These are phyloP conservation scores for Vesta saturnalis DNA, from an alignment of 2,888 invertebrate species.

Conservation along the genomic window DNA sequence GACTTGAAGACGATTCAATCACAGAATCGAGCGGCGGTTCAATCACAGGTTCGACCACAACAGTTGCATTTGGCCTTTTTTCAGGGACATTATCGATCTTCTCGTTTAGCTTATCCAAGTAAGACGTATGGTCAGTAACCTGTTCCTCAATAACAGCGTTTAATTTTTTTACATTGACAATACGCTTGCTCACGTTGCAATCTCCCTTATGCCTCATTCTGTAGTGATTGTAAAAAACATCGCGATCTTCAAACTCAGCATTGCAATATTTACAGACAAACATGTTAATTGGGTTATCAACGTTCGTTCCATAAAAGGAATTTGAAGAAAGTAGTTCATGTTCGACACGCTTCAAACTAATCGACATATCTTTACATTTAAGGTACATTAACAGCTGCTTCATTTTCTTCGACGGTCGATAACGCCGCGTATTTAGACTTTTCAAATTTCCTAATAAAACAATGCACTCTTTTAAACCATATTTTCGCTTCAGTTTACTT, in stretches of 20 bases:
- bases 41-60: too few relatives aligned
- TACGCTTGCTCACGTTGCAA: too few relatives aligned
- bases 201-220: neutral
- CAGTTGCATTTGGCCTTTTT: too few relatives aligned
- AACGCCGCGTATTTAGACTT: neutral
- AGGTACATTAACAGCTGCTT: neutral
- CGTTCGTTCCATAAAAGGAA: conserved; percentile 16
- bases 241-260: conserved; percentile 18
- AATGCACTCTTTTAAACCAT: neutral
- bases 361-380: neutral
- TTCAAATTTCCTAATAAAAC: conserved; percentile 14
- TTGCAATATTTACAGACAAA: conserved; percentile 34
- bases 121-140: too few relatives aligned
- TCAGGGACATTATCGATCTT: too few relatives aligned
- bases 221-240: conserved; percentile 29
- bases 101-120: too few relatives aligned
- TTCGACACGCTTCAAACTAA: neutral
- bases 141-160: too few relatives aligned
- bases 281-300: conserved; percentile 24
- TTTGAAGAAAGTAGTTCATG: neutral
- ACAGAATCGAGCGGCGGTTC: too few relatives aligned
- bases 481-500: neutral
- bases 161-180: too few relatives aligned
- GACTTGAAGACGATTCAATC: too few relatives aligned
- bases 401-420: neutral